Percentiles rank a stretch among this genome's conserved stretches.
These are phyloP conservation scores for Oophaga sylvatica DNA, from an alignment of 2,797 vertebrate species.

Conservation along the genomic window DNA sequence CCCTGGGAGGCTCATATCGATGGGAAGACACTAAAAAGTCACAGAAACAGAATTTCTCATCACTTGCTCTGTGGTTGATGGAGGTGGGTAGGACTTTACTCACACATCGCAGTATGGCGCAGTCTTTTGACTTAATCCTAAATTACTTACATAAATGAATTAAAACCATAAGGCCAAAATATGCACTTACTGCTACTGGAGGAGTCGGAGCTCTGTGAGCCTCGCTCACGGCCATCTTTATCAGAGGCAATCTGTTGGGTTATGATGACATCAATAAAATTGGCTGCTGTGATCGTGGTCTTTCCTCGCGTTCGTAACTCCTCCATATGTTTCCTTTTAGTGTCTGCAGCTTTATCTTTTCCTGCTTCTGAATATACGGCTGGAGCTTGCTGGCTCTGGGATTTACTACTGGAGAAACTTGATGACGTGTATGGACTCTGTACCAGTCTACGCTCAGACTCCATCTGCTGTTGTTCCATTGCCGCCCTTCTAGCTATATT, in stretches of 20 bases:
- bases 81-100: background rate
- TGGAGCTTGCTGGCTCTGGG: slow-evolving; percentile 75
- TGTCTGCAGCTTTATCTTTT: slow-evolving; percentile 91
- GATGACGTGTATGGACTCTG: slow-evolving; percentile 86
- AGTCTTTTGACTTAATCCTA: background rate
- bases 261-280: slow-evolving; percentile 99
- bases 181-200: slow-evolving; percentile 88
- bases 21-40: slow-evolving; percentile 82
- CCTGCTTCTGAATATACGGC: slow-evolving; percentile 82
- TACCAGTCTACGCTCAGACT: slow-evolving; percentile 85
- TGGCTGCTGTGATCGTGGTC: slow-evolving; percentile 97
- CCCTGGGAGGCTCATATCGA: slow-evolving; percentile 87
- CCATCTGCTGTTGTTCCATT: slow-evolving; percentile 78
- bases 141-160: background rate
- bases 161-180: background rate
- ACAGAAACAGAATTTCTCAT: background rate
- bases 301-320: slow-evolving; percentile 95
- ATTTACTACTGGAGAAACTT: slow-evolving; percentile 85
- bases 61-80: background rate
- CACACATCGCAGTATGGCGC: background rate
- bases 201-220: slow-evolving; percentile 94
- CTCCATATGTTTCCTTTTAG: slow-evolving; percentile 95
- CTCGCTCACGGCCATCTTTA: slow-evolving; percentile 92
- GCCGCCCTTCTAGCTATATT: slow-evolving; percentile 78
- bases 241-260: slow-evolving; percentile 97